Conservation (phyloP, 2,888 invertebrate species). For the Netelia melanura region DNA sequence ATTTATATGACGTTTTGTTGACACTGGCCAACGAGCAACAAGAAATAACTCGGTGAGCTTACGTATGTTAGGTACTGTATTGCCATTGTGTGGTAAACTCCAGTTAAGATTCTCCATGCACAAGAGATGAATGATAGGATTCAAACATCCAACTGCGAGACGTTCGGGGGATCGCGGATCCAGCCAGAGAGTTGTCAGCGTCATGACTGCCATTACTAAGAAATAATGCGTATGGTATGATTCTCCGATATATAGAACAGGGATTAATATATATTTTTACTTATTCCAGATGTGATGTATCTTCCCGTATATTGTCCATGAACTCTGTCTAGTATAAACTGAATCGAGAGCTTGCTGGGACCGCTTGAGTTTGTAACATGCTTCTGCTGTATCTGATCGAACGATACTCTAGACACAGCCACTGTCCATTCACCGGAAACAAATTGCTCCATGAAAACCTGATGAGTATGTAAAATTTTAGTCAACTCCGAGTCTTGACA, state of each 20-base stretch:
- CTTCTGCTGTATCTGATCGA: conserved; percentile 85
- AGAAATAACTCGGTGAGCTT: conserved; percentile 26
- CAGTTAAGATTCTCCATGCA: conserved; percentile 87
- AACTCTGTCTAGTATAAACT: conserved; percentile 86
- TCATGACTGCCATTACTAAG: conserved; percentile 86
- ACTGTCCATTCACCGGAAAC: conserved; percentile 87
- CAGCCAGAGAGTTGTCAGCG: conserved; percentile 86
- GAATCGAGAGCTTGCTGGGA: conserved; percentile 86
- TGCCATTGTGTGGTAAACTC: conserved; percentile 87
- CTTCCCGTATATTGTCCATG: conserved; percentile 86
- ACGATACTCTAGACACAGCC: conserved; percentile 82
- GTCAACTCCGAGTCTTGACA: not conserved
- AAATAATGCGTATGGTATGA: too few relatives aligned
- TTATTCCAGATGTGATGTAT: conserved; percentile 85
- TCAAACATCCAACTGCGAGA: conserved; percentile 86
- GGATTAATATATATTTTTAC: conserved; percentile 72
- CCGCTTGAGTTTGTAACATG: conserved; percentile 87
- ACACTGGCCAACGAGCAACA: not conserved
- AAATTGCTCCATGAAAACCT: conserved; percentile 53
- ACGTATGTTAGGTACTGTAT: conserved; percentile 72
- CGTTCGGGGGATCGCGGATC: conserved; percentile 87
- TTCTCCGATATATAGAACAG: not conserved
- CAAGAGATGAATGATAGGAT: conserved; percentile 87
- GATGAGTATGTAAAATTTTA: not conserved
- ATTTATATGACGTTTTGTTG: not conserved